phyloP scores from a whole-genome alignment of 2,113 vertebrate genomes.

The Mirounga angustirostris region DNA sequence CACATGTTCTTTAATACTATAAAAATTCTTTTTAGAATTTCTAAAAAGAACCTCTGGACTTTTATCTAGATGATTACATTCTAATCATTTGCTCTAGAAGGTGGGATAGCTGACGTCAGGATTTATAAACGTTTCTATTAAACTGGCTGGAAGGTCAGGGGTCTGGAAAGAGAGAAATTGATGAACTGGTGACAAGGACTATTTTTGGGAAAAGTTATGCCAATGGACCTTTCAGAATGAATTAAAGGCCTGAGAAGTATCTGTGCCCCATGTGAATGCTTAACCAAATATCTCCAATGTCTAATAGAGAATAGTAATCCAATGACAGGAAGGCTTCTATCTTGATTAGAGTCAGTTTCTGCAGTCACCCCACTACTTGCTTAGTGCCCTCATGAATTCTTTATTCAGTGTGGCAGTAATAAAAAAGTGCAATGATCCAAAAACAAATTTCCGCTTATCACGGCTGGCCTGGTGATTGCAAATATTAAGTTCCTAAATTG shows the following conservation, averaged over 20 bases:
- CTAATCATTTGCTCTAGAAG: background rate
- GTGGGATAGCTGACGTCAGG: background rate
- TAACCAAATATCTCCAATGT: background rate
- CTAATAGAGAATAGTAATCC: background rate
- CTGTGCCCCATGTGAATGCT: background rate
- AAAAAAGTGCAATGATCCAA: background rate
- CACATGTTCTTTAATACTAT: background rate
- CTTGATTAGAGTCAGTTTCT: background rate
- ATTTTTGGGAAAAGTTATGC: background rate
- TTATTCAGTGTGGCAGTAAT: background rate
- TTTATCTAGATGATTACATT: background rate
- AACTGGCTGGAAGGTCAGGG: background rate
- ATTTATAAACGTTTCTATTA: background rate
- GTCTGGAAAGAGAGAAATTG: background rate
- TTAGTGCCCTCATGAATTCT: background rate
- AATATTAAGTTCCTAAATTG: background rate
- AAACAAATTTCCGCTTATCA: background rate
- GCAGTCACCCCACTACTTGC: background rate
- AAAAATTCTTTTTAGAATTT: background rate
- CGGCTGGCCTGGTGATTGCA: background rate
- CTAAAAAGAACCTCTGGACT: background rate
- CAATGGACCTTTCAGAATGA: background rate
- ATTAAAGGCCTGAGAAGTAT: background rate
- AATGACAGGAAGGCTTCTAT: background rate
- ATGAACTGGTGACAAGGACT: background rate